Evolutionary conservation across 2,797 vertebrate genomes (phyloP).

Genomic region (Synanceia verrucosa): DNA sequence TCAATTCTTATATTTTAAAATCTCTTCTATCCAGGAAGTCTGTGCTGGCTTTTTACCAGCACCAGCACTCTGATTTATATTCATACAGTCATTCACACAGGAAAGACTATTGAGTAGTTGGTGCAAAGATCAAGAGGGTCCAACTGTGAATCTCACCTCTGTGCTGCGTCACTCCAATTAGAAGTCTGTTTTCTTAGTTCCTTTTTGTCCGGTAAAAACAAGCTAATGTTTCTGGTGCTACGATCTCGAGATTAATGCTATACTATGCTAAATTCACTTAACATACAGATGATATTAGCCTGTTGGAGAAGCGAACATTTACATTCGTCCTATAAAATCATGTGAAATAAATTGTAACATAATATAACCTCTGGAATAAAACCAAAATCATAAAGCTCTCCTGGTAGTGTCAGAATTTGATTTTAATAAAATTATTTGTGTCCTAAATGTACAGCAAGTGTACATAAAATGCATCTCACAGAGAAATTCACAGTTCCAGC

Average conservation of each 20-base stretch:
- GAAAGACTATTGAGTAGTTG: constrained; percentile 1
- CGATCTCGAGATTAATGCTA: neutral
- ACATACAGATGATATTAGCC: neutral
- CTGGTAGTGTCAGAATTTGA: neutral
- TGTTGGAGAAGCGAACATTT: neutral
- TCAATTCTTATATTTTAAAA: constrained; percentile 20
- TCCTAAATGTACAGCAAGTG: neutral
- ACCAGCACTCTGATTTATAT: neutral
- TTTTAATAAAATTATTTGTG: neutral
- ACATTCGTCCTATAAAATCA: neutral
- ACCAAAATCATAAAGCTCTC: neutral
- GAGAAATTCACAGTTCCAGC: no score
- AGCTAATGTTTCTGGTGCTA: neutral
- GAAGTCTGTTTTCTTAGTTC: neutral
- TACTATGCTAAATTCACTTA: neutral
- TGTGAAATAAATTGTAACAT: neutral
- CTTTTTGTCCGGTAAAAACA: neutral
- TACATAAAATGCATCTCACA: no score
- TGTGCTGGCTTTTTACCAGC: neutral
- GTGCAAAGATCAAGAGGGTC: constrained; percentile 11
- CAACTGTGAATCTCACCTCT: neutral
- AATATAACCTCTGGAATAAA: neutral
- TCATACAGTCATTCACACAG: constrained; percentile 4
- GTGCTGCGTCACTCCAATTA: neutral
- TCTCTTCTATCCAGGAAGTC: constrained; percentile 26